Evolutionary conservation across 2,797 vertebrate species (phyloP), one percentile per base, ranked within the genome.

Genomic region (Sus cebifrons): DNA sequence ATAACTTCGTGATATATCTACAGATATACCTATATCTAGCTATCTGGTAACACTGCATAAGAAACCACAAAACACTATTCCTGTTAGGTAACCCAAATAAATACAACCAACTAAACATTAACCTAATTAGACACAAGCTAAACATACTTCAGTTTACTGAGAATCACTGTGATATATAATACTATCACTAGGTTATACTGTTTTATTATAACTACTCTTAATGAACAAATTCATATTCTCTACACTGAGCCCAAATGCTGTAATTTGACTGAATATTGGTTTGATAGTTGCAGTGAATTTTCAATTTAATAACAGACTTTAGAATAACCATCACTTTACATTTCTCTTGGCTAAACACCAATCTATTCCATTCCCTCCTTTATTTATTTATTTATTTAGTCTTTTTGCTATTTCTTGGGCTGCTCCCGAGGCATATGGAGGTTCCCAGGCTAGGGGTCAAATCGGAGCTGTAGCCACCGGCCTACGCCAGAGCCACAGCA

Each of bases 121-220:
- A 92, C 13, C 20, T 83, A 90, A 86, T 11, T 16, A 78, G 60
- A 56, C 32, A 90, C 78, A 95, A 95, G 49, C 36, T 81, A 85
- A 93, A 93, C 12, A 86, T 13, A 75, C 15, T 84, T 96, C 40
- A 88, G 44, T 82, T 86, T 91, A 85, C 13, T 86, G 23, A 62
- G 91, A 97, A 95, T 91, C 79, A 86, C 60, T 88, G 87, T 18
- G 23, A 74, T 40, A 81, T 25, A 77, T 27, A 88, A 56, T 40
- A 90, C n/a, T 91, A 84, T 67, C 40, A 89, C 29, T 49, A 12
- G 65, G 12, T 79, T 89, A 65, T n/a, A 58, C 3, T 64, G 49
- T 84, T 89, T 62, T 13, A 88, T 15, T 95, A 23, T 23, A 95
- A 88, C 4, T 88, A n/a, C 27, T 82, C 14, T 90, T 70, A 86